Conservation (phyloP, 92 coral and sea anemone species). For the Porites divaricata region DNA sequence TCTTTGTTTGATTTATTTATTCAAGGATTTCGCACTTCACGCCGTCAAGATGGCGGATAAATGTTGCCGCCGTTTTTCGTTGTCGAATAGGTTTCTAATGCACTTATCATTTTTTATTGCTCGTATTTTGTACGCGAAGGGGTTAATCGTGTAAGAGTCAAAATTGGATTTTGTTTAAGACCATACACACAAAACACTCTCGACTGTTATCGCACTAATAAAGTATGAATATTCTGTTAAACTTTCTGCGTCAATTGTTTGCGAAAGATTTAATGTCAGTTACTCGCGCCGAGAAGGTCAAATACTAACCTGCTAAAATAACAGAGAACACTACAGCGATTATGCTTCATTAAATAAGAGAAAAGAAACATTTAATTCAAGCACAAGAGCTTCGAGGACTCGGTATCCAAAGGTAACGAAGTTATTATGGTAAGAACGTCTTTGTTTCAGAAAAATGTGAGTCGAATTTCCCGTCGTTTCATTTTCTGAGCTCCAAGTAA, state of each 20-base stretch:
- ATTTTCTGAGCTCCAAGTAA: background rate
- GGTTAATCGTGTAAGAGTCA: conserved; percentile 31
- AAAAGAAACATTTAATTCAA: conserved; percentile 44
- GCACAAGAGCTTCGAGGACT: conserved; percentile 27
- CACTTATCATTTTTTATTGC: background rate
- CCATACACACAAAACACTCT: conserved; percentile 18
- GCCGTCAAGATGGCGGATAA: conserved; percentile 47
- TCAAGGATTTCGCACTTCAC: conserved; percentile 54
- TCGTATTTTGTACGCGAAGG: background rate
- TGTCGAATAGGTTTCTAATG: background rate
- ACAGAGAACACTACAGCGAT: conserved; percentile 27
- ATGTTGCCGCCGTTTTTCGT: background rate
- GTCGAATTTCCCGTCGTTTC: background rate
- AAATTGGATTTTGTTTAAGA: conserved; percentile 37
- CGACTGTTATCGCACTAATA: conserved; percentile 47
- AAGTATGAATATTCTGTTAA: conserved; percentile 52
- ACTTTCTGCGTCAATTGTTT: conserved; percentile 40
- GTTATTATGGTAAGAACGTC: conserved; percentile 29
- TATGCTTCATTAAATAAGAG: conserved; percentile 38
- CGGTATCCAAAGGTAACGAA: conserved; percentile 39
- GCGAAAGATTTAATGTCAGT: conserved; percentile 32
- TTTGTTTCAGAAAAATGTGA: conserved; percentile 17
- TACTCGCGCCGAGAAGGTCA: conserved; percentile 36
- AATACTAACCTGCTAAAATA: conserved; percentile 23
- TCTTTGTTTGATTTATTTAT: conserved; percentile 50